Base-by-base conservation (phyloP, 1,140 invertebrate species). In the Agraylea sexmaculata region DNA sequence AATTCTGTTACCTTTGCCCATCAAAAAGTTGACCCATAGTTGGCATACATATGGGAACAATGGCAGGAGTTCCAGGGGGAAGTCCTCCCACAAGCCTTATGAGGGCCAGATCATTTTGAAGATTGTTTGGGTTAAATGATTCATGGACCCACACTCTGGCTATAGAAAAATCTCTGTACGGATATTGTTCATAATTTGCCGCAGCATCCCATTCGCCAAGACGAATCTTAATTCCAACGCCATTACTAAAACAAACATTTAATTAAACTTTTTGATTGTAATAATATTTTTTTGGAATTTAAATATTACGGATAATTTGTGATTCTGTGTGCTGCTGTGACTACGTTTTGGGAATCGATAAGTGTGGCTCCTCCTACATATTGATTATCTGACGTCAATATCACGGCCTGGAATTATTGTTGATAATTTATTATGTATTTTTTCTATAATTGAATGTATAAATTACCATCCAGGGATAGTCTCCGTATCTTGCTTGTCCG, bases 41-140 rank as follows among this genome's bases (percentile, higher is more conserved):
- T 4, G 82, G 78, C 16, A 84, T 52, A 46, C 83, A 87, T 1
- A 73, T 73, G 4, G 80, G 75, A 17, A 78, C 75, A 22, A 87
- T 77, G n/a, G 80, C 80, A 1, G 74, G 73, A 23, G 57, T 58
- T 3, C 64, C 63, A 21, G 29, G 40, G 1, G 77, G 73, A 4
- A 83, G 70, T 2, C 71, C 50, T 0, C 62, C 48, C 2, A 66
- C 58, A 1, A 87, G 50, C 33, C 68, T 64, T 16, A 87, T 53
- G 0, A 87, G 56, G 13, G 80, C 80, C 25, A 85, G 56, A 47
- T 84, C 77, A 49, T 82, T 81, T 21, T 74, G 68, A 7, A 85
- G 56, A 49, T 77, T 83, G 17, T 59, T 61, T 0, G 70, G 53
- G 51, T 77, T 77, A 51, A 71, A 86, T 3, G 69, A 58, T 1